Percentiles rank a stretch among this genome's conserved stretches.
These are phyloP conservation scores for Brachymystax lenok DNA, from an alignment of 2,797 vertebrate species.

Conservation along the genomic window DNA sequence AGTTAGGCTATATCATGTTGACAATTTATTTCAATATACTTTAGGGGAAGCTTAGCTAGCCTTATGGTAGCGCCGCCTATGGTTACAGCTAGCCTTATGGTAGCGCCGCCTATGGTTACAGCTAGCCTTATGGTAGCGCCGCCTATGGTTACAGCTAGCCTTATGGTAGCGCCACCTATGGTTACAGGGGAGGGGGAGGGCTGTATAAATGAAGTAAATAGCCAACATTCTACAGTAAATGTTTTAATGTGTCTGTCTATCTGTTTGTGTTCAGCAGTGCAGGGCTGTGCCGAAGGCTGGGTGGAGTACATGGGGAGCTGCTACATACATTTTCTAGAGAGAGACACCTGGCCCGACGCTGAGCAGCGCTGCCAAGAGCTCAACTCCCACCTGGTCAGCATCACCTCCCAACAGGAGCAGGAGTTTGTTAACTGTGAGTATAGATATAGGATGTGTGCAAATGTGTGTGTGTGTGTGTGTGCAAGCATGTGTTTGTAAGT, in stretches of 20 bases:
- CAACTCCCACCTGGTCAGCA: slow-evolving; percentile 90
- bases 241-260: slow-evolving; percentile 9
- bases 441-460: neutral
- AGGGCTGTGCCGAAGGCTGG: slow-evolving; percentile 88
- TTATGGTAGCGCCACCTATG: no score
- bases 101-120: no score
- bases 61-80: no score
- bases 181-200: no score
- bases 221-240: neutral
- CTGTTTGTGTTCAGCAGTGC: slow-evolving; percentile 71
- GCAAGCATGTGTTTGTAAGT: no score
- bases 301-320: slow-evolving; percentile 90
- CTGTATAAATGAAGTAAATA: no score
- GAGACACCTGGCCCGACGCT: slow-evolving; percentile 84
- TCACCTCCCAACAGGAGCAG: slow-evolving; percentile 89
- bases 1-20: no score
- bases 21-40: no score
- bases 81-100: no score
- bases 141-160: no score
- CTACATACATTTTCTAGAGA: slow-evolving; percentile 85
- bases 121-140: no score
- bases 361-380: slow-evolving; percentile 85
- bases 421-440: slow-evolving; percentile 90
- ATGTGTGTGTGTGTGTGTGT: neutral
- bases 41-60: no score